These are phyloP conservation scores for Galleria mellonella DNA, from an alignment of 1,140 invertebrate species.

Conservation along the genomic window DNA sequence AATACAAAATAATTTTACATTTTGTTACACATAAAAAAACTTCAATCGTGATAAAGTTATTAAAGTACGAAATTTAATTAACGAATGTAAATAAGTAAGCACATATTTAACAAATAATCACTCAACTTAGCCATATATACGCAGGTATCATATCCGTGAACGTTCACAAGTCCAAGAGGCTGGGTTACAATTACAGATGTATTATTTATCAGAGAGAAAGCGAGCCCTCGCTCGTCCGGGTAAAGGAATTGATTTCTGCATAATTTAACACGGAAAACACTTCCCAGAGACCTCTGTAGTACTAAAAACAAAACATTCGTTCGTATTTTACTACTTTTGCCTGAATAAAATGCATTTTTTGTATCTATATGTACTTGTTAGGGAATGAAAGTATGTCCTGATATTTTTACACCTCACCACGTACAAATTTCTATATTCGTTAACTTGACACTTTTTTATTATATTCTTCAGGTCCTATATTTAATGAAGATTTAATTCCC, in stretches of 20 bases:
- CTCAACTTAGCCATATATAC: not conserved
- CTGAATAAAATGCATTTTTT: conserved; percentile 59
- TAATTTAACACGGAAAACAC: conserved; percentile 68
- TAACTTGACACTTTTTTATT: too few relatives aligned
- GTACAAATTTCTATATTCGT: too few relatives aligned
- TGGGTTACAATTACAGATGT: conserved; percentile 64
- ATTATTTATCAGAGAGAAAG: conserved; percentile 58
- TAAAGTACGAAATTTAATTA: too few relatives aligned
- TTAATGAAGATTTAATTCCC: conserved; percentile 55
- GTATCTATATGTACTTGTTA: conserved; percentile 12
- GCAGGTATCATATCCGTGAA: conserved; percentile 3
- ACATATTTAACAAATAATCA: not conserved
- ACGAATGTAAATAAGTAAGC: too few relatives aligned
- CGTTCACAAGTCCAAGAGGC: conserved; percentile 19
- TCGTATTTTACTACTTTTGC: conserved; percentile 63
- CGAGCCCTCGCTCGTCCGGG: conserved; percentile 32
- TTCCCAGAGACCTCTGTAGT: conserved; percentile 49
- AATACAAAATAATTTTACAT: too few relatives aligned
- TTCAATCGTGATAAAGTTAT: too few relatives aligned
- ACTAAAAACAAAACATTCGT: conserved; percentile 70
- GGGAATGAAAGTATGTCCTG: conserved; percentile 7
- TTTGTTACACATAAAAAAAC: too few relatives aligned
- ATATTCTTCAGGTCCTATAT: conserved; percentile 6
- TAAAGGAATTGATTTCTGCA: conserved; percentile 71
- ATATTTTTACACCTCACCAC: not conserved